Evolutionary conservation across 2,113 vertebrate genomes (phyloP).

Genomic region (Corydoras maculifer): DNA sequence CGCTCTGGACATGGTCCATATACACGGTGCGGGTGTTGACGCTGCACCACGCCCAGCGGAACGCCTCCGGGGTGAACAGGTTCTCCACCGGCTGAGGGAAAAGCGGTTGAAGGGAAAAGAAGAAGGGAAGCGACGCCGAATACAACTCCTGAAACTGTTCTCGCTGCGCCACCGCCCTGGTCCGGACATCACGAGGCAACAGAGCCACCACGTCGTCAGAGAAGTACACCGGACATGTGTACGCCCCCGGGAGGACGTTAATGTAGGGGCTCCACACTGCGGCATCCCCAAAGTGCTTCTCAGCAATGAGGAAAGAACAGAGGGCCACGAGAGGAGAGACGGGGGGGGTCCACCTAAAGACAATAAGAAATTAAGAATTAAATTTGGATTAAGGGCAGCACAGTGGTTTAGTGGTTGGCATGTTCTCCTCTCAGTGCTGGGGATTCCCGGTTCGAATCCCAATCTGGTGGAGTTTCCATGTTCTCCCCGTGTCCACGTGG

Average conservation of each 20-base stretch:
- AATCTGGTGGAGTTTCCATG: too few relatives aligned
- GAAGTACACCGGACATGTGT: conserved; percentile 77
- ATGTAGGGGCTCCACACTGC: conserved; percentile 86
- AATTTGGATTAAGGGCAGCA: too few relatives aligned
- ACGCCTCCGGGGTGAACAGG: conserved; percentile 71
- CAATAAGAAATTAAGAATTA: not conserved
- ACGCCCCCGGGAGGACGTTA: conserved; percentile 79
- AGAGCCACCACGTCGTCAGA: conserved; percentile 55
- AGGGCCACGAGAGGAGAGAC: conserved; percentile 76
- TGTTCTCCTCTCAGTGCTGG: too few relatives aligned
- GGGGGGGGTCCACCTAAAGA: conserved; percentile 57
- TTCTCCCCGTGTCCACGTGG: too few relatives aligned
- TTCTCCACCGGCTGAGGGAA: conserved; percentile 58
- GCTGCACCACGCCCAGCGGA: conserved; percentile 92
- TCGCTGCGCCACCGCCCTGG: conserved; percentile 69
- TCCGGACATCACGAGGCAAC: conserved; percentile 62
- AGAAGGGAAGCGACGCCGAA: conserved; percentile 62
- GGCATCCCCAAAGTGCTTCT: conserved; percentile 65
- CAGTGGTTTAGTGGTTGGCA: too few relatives aligned
- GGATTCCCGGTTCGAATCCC: too few relatives aligned
- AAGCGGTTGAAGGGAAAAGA: conserved; percentile 77
- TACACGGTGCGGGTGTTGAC: conserved; percentile 90
- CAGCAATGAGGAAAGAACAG: conserved; percentile 82
- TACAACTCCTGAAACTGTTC: conserved; percentile 60
- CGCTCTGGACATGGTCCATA: conserved; percentile 61